phyloP scores from a whole-genome alignment of 2,113 vertebrate species.

The Sorex fumeus region DNA sequence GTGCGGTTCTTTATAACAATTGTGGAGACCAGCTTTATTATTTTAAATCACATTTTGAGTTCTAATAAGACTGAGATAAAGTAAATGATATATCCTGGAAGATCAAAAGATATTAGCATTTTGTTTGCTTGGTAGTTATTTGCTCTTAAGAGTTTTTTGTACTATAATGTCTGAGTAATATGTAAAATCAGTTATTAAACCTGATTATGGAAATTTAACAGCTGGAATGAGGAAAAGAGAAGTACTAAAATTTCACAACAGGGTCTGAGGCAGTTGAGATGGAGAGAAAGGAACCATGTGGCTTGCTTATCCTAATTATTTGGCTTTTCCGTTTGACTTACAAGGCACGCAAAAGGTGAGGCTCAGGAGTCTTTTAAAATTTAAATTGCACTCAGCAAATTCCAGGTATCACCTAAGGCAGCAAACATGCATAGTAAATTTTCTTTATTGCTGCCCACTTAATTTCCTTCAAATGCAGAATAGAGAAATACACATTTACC shows the following conservation, averaged over 20 bases:
- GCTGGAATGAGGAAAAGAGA: constrained; percentile 27
- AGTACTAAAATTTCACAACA: constrained; percentile 52
- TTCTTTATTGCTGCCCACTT: constrained; percentile 62
- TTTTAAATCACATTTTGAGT: constrained; percentile 52
- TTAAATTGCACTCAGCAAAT: constrained; percentile 70
- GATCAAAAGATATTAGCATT: background rate
- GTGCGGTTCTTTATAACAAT: background rate
- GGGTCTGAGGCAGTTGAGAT: constrained; percentile 35
- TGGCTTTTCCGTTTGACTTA: constrained; percentile 69
- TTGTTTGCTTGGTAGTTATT: background rate
- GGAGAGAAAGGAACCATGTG: background rate
- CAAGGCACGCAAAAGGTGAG: constrained; percentile 61
- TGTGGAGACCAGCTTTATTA: constrained; percentile 11
- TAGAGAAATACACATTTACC: constrained; percentile 56
- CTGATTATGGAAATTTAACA: constrained; percentile 49
- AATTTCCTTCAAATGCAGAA: constrained; percentile 44
- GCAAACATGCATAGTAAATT: constrained; percentile 65
- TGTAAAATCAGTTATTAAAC: constrained; percentile 37
- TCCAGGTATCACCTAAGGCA: constrained; percentile 73
- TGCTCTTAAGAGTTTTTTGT: constrained; percentile 19
- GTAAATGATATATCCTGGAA: constrained; percentile 39
- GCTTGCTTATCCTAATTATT: constrained; percentile 54
- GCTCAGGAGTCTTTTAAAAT: constrained; percentile 71
- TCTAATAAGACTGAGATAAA: constrained; percentile 1
- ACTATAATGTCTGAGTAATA: constrained; percentile 15